Conservation (phyloP, 2,113 vertebrate species). For the Cygnus atratus region DNA sequence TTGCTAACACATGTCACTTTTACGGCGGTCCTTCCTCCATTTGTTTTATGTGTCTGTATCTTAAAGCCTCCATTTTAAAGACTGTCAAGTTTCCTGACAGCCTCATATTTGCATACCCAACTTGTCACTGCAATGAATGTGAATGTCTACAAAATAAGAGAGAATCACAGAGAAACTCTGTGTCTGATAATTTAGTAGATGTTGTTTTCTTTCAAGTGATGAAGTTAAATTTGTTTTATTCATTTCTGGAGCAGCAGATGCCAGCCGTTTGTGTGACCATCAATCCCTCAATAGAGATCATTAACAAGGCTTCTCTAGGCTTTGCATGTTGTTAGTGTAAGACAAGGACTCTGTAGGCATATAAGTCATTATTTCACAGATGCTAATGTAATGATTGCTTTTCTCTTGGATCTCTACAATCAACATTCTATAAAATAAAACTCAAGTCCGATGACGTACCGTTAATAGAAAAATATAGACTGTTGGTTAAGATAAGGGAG, state of each 20-base stretch:
- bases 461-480: not conserved
- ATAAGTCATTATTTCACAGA: slow-evolving; percentile 18
- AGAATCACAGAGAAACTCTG: not conserved
- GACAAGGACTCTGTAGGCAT: not conserved
- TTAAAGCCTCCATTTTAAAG: not conserved
- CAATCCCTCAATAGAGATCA: not conserved
- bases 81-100: not conserved
- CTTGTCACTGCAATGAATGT: not conserved
- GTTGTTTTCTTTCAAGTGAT: not conserved
- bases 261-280: slow-evolving; percentile 6
- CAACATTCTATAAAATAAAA: not conserved
- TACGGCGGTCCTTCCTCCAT: not conserved
- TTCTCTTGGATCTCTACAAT: not conserved
- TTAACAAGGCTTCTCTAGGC: not conserved
- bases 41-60: not conserved
- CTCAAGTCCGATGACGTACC: not conserved
- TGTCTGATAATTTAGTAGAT: not conserved
- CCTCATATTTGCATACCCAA: not conserved
- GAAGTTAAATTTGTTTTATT: not conserved
- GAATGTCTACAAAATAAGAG: not conserved
- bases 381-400: not conserved
- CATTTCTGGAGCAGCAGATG: slow-evolving; percentile 21
- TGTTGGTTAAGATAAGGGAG: not conserved
- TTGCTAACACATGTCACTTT: not conserved
- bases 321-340: not conserved